phyloP scores from a whole-genome alignment of 2,113 vertebrate genomes.

The Elephas maximus region DNA sequence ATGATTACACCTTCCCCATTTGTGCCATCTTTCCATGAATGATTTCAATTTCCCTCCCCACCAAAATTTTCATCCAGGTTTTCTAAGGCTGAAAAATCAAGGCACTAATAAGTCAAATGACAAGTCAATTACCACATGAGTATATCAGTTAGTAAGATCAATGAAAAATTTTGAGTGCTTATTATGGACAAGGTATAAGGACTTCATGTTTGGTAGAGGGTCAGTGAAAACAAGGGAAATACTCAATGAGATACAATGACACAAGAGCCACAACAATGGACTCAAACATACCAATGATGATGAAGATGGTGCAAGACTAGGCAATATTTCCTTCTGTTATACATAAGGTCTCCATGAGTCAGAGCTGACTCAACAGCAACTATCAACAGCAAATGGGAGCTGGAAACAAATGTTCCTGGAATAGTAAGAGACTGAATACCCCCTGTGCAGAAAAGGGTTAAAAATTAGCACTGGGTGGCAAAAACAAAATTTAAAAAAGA shows the following conservation, averaged over 20 bases:
- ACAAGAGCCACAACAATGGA: too few relatives aligned
- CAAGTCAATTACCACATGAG: not conserved
- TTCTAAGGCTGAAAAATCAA: constrained; percentile 31
- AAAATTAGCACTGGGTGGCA: not conserved
- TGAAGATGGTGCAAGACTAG: too few relatives aligned
- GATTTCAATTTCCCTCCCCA: not conserved
- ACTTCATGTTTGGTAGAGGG: too few relatives aligned
- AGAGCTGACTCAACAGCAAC: too few relatives aligned
- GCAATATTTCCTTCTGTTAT: too few relatives aligned
- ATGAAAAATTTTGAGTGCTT: constrained; percentile 30
- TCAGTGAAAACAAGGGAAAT: too few relatives aligned
- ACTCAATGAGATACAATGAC: too few relatives aligned
- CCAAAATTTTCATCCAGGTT: not conserved
- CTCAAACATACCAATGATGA: too few relatives aligned
- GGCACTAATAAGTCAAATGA: not conserved
- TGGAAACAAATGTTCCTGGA: not conserved
- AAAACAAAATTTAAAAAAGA: not conserved
- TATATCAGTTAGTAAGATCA: not conserved
- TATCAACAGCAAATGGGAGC: too few relatives aligned
- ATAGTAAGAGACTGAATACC: not conserved
- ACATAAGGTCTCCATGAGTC: too few relatives aligned
- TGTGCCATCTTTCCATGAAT: not conserved
- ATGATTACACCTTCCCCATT: not conserved
- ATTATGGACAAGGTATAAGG: not conserved
- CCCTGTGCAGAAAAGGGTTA: not conserved